Evolutionary conservation across 2,888 invertebrate genomes (phyloP), one percentile per base, ranked within the genome.

Genomic region (Drosophila gaucha): DNA sequence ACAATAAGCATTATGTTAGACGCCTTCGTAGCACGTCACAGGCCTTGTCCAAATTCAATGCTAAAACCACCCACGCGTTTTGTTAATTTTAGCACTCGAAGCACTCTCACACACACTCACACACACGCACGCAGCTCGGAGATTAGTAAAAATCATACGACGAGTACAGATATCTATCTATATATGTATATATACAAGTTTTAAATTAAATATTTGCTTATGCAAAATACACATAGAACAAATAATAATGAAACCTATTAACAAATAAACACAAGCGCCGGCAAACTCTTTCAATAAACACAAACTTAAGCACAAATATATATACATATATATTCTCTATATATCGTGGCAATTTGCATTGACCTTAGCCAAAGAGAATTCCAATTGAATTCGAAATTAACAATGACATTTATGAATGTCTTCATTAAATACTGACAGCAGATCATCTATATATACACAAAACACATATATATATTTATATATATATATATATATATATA

Each of bases 21-120:
- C 70, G 59, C 43, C 39, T 47, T 38, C 54, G 44, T 10, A 55
- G 47, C 73, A 57, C 80, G 84, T 80, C 80, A 80, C 80, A 74
- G 74, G 84, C 79, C 80, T 82, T 88, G 88, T 76, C 74, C 85
- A 85, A 71, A 69, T 72, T 85, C 84, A 86, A 88, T 82, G 80
- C 64, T 77, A 62, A 82, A 63, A 20, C 66, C 30, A 36, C 86
- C 86, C 82, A 88, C 86, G 75, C 80, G 50, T 77, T 75, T 85
- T 64, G 76, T 73, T 87, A 86, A 85, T 67, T 87, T 85, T 88
- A 86, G 88, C 80, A 70, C 54, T 60, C 62, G 66, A 66, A 26
- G 39, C 6, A 24, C 16, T 3, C 35, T 8, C 35, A 58, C 16
- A 8, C 14, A 35, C 35, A 35, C 35, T 8, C 16, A 16, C n/a